Evolutionary conservation across 2,888 invertebrate genomes (phyloP).

Genomic region (Eristalis pertinax): DNA sequence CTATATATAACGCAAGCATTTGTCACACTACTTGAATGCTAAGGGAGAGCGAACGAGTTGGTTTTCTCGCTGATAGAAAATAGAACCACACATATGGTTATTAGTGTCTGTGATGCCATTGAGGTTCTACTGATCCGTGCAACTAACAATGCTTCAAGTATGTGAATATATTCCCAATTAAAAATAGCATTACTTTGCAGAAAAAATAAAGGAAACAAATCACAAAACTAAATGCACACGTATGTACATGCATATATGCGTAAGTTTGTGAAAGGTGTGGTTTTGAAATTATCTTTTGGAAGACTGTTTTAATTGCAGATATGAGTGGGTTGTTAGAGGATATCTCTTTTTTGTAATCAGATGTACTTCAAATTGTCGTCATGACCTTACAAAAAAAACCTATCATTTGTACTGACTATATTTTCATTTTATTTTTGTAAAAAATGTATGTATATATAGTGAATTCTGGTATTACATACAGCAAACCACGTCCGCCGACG

Average conservation of each 20-base stretch:
- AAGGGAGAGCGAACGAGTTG: conserved; percentile 20
- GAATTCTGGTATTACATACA: no score
- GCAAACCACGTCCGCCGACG: no score
- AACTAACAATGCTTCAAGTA: conserved; percentile 43
- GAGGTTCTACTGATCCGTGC: conserved; percentile 27
- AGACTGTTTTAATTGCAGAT: neutral
- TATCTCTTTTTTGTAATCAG: neutral
- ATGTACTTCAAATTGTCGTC: neutral
- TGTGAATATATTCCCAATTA: neutral
- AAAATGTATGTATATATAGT: no score
- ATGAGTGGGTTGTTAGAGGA: neutral
- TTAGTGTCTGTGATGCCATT: conserved; percentile 36
- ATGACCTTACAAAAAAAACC: neutral
- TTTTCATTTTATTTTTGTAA: neutral
- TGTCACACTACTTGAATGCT: conserved; percentile 58
- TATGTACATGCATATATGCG: neutral
- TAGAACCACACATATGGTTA: conserved; percentile 20
- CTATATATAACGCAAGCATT: conserved; percentile 63
- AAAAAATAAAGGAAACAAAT: neutral
- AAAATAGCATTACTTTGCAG: conserved; percentile 45
- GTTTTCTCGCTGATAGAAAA: conserved; percentile 39
- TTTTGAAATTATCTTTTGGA: conserved; percentile 21
- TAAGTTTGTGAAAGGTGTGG: neutral
- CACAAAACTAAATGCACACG: neutral
- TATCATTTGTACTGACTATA: neutral